phyloP scores from a whole-genome alignment of 2,113 vertebrate genomes.

The Microcebus ravelobensis region DNA sequence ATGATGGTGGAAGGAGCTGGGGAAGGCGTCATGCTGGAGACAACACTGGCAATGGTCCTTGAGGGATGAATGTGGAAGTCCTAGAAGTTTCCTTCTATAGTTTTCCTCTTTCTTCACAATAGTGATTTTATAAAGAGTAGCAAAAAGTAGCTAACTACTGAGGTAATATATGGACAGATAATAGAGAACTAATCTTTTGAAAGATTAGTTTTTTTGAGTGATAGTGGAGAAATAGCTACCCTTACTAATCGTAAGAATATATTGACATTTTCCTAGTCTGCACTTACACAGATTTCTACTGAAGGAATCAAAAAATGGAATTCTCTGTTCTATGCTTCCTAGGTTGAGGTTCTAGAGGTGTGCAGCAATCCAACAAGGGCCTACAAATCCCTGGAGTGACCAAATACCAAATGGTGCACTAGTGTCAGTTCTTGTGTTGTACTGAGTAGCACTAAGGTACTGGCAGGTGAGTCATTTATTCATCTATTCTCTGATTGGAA shows the following conservation, averaged over 20 bases:
- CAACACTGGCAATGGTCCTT: background rate
- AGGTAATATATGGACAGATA: background rate
- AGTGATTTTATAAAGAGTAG: background rate
- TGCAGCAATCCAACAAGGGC: background rate
- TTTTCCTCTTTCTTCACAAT: background rate
- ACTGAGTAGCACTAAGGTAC: background rate
- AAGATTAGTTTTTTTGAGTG: conserved; percentile 38
- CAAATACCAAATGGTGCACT: background rate
- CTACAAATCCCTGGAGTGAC: background rate
- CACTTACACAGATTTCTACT: background rate
- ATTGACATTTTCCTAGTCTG: background rate
- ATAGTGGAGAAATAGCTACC: background rate
- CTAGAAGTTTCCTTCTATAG: background rate
- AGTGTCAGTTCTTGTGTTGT: background rate
- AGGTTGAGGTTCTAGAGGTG: background rate
- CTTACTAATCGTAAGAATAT: background rate
- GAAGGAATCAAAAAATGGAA: background rate
- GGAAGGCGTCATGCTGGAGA: background rate
- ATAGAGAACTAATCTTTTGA: background rate
- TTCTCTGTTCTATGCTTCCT: background rate
- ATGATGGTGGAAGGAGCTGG: background rate
- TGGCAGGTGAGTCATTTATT: background rate
- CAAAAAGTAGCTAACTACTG: background rate
- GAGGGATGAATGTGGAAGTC: background rate
- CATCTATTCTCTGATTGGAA: background rate